Base-by-base conservation (phyloP, 2,113 vertebrate genomes). In the Trichechus manatus region DNA sequence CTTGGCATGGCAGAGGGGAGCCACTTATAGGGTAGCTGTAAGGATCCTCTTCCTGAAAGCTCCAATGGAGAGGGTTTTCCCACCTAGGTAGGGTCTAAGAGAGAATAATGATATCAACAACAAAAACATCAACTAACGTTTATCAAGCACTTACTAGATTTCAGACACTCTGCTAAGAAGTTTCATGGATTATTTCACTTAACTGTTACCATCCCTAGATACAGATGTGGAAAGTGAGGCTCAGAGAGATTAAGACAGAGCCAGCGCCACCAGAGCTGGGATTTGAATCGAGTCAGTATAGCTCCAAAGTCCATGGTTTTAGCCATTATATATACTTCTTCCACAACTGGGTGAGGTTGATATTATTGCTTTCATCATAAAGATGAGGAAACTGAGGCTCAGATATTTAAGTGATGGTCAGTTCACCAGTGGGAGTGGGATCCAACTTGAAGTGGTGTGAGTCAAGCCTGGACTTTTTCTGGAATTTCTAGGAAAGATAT, bases 121-220 rank as follows among this genome's bases (percentile, higher is more conserved):
- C 5, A 31, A 31, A 96, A 95, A 4, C 27, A 61, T 80, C 11
- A 31, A 9, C 17, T 19, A 14, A 31, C 9, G 23, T 29, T 29
- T 68, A 64, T 42, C 5, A 2, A 27, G 31, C 20, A 17, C 47
- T 53, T 50, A 1, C 1, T 77, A 56, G 5, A 44, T 39, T 87
- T 61, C 29, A 44, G 39, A 19, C 39, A 6, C 61, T n/a, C 77
- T 85, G 6, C 15, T 93, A 39, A 63, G 44, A 72, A 80, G 84
- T 44, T 68, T 42, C 31, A 31, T 1, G 8, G 7, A 6, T 39
- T 74, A 33, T 31, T 61, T 61, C 25, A 63, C 6, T 5, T 8
- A 25, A 59, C 25, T 82, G 0, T 44, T 29, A 11, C 25, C 0
- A 31, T 13, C 1, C 15, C 13, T 15, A 15, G 27, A n/a, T 61